Conservation (phyloP, 2,888 invertebrate genomes). For the Mayetiola destructor region DNA sequence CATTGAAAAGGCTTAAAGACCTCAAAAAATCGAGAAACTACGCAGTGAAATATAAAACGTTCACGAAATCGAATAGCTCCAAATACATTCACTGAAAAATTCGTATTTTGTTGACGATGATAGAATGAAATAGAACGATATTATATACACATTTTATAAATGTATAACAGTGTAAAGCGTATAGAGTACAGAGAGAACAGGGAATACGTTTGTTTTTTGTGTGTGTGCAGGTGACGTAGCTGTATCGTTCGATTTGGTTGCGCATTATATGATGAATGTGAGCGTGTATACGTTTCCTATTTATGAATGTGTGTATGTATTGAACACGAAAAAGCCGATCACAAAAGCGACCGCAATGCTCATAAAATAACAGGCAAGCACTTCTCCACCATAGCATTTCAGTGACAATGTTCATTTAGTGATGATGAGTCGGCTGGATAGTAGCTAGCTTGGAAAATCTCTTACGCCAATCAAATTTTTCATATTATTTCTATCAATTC, state of each 20-base stretch:
- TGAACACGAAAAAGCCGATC: not conserved
- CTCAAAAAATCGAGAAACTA: no score
- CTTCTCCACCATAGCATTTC: not conserved
- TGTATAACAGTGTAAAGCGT: no score
- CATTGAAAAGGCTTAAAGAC: no score
- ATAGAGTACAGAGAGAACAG: no score
- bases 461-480: not conserved
- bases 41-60: no score
- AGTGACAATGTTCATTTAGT: slow-evolving; percentile 2
- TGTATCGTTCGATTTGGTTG: not conserved
- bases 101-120: no score
- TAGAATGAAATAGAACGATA: no score
- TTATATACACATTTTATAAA: no score
- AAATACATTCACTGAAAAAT: no score
- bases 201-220: not conserved
- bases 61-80: no score
- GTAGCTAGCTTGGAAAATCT: slow-evolving; percentile 12
- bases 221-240: not conserved
- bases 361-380: not conserved
- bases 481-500: slow-evolving; percentile 2
- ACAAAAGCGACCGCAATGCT: slow-evolving; percentile 6
- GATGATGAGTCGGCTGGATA: slow-evolving; percentile 17
- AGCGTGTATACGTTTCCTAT: not conserved
- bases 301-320: not conserved
- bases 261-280: not conserved